Base-by-base conservation (phyloP, 2,888 invertebrate species). In the Arenicola marina region DNA sequence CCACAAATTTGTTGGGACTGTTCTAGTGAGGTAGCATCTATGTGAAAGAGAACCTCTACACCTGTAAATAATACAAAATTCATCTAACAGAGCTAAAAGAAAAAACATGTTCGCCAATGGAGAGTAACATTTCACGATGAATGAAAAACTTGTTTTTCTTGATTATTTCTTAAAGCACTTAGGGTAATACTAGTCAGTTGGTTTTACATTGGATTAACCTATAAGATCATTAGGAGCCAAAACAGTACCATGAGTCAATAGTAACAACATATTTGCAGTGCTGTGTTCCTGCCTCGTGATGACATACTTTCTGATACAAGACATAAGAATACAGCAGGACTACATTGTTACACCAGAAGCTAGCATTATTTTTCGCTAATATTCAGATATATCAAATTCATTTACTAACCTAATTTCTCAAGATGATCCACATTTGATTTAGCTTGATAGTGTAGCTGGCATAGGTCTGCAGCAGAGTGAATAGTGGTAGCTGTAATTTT, bases 1-100 rank as follows among this genome's bases (percentile, higher is more conserved):
- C 53, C 68, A 24, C 63, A 70, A 4, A 84, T 68, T 26, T 68
- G 63, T 18, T 73, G 54, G 67, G 83, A 71, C 4, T 76, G 60
- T 31, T 79, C 74, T 34, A 87, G 75, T 63, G 81, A 79, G 18
- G 85, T 86, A n/a, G 86, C 87, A 81, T 87, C 87, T 43, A 86
- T 82, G 43, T 83, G 84, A 61, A 85, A 76, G n/a, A 83, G 68
- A 0, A 87, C 84, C 43, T 71, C 74, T 34, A 84, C 82, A 66
- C 85, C 87, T 87, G 78, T 66, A 84, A 84, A 1, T 21, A 48
- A 48, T 18, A 21, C 11, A 18, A 21, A 11, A 48, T 18, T 7
- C 24, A 7, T 45, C 26, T 18, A 38, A 38, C 18, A 18, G 18
- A 38, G 38, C 38, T 15, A 15, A 18, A 38, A 38, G 18, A 38